Evolutionary conservation across 2,113 vertebrate species (phyloP).

Genomic region (Marmota monax): DNA sequence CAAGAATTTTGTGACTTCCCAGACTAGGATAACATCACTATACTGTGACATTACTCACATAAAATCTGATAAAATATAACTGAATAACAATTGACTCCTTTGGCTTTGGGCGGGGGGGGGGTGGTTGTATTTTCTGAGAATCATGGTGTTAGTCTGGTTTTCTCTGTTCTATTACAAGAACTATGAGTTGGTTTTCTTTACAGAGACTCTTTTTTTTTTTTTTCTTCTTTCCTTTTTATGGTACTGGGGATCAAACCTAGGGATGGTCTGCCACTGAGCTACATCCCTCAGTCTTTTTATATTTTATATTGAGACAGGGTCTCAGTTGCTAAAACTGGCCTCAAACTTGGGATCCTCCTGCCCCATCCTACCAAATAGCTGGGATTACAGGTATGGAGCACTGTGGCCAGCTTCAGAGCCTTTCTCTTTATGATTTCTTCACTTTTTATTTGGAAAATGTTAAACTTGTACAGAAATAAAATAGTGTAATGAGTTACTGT

Average conservation of each 20-base stretch:
- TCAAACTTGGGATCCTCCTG: too few species aligned
- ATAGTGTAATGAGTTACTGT: neutral
- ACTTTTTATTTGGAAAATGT: conserved; percentile 13
- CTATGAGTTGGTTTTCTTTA: neutral
- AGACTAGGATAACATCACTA: too few species aligned
- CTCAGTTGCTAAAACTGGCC: too few species aligned
- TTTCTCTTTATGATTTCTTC: neutral
- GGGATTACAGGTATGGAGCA: too few species aligned
- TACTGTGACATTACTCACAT: neutral
- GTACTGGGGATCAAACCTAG: too few species aligned
- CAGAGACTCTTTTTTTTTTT: neutral
- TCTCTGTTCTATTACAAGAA: neutral
- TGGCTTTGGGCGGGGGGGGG: neutral
- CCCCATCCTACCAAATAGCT: too few species aligned
- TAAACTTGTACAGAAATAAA: neutral
- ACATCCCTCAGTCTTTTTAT: too few species aligned
- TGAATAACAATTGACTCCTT: neutral
- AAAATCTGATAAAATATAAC: neutral
- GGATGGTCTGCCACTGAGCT: too few species aligned
- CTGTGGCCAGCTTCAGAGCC: neutral
- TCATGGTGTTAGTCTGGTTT: too few species aligned
- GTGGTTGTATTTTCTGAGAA: neutral
- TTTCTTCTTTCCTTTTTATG: neutral
- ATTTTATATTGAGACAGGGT: too few species aligned
- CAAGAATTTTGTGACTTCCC: neutral